Conservation (phyloP, 2,888 invertebrate species). For the Drosophila niveifrons region DNA sequence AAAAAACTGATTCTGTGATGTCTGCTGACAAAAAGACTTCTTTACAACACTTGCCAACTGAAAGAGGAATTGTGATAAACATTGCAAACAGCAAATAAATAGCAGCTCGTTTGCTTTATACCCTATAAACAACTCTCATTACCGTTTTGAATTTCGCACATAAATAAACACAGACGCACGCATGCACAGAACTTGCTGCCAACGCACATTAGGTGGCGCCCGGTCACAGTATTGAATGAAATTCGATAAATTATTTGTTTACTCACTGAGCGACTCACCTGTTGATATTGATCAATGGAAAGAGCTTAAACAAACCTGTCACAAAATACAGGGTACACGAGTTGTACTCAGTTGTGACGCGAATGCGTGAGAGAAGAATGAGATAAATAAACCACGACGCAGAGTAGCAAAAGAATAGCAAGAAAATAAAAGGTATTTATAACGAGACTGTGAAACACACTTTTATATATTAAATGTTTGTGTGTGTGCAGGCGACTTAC, state of each 20-base stretch:
- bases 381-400: slow-evolving; percentile 23
- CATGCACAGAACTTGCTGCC: not conserved
- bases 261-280: not conserved
- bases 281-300: not conserved
- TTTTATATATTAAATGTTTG: not conserved
- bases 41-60: slow-evolving; percentile 3
- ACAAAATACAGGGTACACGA: not conserved
- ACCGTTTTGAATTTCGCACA: not conserved
- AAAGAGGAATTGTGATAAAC: slow-evolving; percentile 25
- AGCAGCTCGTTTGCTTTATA: not conserved
- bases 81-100: slow-evolving; percentile 5
- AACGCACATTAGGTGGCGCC: not conserved
- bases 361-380: slow-evolving; percentile 20
- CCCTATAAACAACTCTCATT: slow-evolving; percentile 1
- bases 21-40: not conserved
- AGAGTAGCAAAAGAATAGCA: slow-evolving; percentile 23
- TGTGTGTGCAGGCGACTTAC: not conserved
- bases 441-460: slow-evolving; percentile 20
- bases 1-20: not conserved
- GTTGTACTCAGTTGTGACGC: not conserved
- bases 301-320: not conserved
- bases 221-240: not conserved
- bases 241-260: not conserved
- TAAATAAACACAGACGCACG: not conserved
- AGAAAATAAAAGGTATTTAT: slow-evolving; percentile 50